These are phyloP conservation scores for Ectropis crepuscularia DNA, from an alignment of 2,888 invertebrate genomes.

Conservation along the genomic window DNA sequence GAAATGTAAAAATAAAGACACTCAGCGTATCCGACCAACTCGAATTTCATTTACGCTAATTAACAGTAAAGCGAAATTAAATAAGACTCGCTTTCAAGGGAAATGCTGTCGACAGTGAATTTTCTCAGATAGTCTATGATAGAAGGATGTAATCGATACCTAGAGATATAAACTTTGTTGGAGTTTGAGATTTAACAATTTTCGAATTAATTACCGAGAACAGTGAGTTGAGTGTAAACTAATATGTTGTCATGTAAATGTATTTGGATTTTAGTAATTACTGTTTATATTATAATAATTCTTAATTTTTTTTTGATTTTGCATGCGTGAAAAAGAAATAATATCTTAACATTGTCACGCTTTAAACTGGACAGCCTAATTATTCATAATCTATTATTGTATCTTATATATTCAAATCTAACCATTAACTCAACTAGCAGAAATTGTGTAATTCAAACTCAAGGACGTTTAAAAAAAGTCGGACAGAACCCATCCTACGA, in stretches of 20 bases:
- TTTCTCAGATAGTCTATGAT: constrained; percentile 4
- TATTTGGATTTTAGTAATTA: not conserved
- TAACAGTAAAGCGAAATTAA: constrained; percentile 30
- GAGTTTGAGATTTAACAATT: constrained; percentile 1
- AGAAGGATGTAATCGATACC: constrained; percentile 2
- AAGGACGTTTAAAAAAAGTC: too few relatives aligned
- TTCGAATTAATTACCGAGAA: not conserved
- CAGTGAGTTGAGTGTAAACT: not conserved
- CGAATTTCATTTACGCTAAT: constrained; percentile 36
- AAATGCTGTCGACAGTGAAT: constrained; percentile 10
- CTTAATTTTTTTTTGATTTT: too few relatives aligned
- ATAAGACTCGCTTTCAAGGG: constrained; percentile 19
- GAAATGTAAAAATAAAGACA: constrained; percentile 39
- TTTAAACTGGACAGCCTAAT: too few relatives aligned
- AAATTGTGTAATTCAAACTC: too few relatives aligned
- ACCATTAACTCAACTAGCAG: too few relatives aligned
- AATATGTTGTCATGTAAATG: not conserved
- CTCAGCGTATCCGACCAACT: constrained; percentile 23
- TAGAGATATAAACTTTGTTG: constrained; percentile 8
- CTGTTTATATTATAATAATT: too few relatives aligned
- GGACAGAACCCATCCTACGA: too few relatives aligned
- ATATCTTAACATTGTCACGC: too few relatives aligned
- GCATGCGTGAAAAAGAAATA: too few relatives aligned
- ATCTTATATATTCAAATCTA: too few relatives aligned
- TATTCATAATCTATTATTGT: too few relatives aligned